Conservation (phyloP, 2,888 invertebrate genomes). For the Oxycera nigricornis region DNA sequence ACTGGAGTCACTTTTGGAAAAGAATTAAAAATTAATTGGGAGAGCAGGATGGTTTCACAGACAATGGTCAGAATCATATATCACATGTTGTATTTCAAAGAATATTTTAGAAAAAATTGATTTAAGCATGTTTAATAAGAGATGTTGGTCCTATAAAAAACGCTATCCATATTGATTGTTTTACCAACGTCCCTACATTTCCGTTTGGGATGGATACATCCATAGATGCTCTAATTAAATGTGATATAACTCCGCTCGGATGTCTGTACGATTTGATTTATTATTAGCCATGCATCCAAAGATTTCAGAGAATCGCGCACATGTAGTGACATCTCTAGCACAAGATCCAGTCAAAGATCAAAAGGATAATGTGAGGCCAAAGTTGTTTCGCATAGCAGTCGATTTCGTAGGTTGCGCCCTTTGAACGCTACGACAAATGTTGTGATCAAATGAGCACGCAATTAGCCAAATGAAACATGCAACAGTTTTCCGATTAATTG, state of each 20-base stretch:
- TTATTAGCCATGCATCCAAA: conserved; percentile 31
- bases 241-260: not conserved
- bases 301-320: conserved; percentile 43
- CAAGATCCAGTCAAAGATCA: conserved; percentile 41
- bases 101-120: too few relatives aligned
- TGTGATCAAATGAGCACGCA: conserved; percentile 7
- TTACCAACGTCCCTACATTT: too few relatives aligned
- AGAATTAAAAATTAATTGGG: too few relatives aligned
- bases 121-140: too few relatives aligned
- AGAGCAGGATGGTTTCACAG: too few relatives aligned
- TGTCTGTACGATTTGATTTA: conserved; percentile 41
- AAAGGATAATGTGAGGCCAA: conserved; percentile 29
- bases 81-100: too few relatives aligned
- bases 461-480: conserved; percentile 28
- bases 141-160: too few relatives aligned
- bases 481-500: conserved; percentile 14
- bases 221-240: not conserved
- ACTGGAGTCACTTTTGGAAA: too few relatives aligned
- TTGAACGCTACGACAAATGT: conserved; percentile 31
- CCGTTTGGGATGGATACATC: not conserved
- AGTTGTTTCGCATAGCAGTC: conserved; percentile 27
- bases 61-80: too few relatives aligned
- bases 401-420: conserved; percentile 46
- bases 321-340: conserved; percentile 43
- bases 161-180: too few relatives aligned